Conservation (phyloP, 2,888 invertebrate genomes). For the Folsomia candida region DNA sequence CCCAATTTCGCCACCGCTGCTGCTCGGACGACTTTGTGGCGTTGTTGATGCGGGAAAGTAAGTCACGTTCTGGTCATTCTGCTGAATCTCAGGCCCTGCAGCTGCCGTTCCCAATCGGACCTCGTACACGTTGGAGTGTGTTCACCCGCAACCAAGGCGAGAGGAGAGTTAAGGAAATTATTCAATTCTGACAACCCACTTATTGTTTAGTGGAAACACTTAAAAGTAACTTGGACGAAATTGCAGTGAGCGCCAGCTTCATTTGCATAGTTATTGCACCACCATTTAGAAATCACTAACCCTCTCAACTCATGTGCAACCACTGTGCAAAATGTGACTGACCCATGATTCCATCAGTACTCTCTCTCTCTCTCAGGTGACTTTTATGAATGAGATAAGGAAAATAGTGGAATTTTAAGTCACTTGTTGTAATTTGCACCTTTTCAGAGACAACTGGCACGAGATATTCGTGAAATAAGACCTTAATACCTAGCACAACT, state of each 20-base stretch:
- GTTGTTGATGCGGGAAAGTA: background rate
- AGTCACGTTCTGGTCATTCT: constrained; percentile 16
- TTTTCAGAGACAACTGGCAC: background rate
- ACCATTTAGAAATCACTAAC: constrained; percentile 1
- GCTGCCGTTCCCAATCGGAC: constrained; percentile 21
- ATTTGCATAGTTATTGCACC: too few species aligned
- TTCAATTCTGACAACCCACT: too few species aligned
- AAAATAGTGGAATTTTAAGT: background rate
- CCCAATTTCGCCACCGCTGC: background rate
- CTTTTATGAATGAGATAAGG: background rate
- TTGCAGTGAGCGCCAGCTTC: too few species aligned
- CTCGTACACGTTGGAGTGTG: constrained; percentile 39
- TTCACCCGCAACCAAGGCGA: constrained; percentile 24
- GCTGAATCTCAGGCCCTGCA: constrained; percentile 8
- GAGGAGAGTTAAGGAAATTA: constrained; percentile 38
- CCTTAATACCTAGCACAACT: background rate
- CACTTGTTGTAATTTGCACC: background rate
- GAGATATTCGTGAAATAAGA: background rate
- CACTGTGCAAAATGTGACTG: background rate
- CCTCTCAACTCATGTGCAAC: background rate
- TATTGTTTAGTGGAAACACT: too few species aligned
- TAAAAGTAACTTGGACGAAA: too few species aligned
- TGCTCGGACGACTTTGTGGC: background rate
- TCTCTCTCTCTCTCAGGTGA: background rate
- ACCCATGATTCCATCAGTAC: background rate